Percentiles rank a stretch among this genome's conserved stretches.
These are phyloP conservation scores for Drosophila sordidula DNA, from an alignment of 2,888 invertebrate species.

Conservation along the genomic window DNA sequence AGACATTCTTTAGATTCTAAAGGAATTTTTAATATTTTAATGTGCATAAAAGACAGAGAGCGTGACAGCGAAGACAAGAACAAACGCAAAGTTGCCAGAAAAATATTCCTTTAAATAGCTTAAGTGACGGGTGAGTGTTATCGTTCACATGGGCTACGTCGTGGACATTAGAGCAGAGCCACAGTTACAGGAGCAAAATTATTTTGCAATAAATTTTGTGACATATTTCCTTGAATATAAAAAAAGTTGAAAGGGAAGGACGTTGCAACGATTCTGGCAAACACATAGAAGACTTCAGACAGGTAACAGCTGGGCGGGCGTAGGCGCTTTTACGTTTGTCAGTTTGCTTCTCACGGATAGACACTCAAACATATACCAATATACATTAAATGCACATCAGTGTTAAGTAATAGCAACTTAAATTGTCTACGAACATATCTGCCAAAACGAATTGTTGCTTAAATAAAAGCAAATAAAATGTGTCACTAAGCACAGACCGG, in stretches of 20 bases:
- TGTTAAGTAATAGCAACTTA: constrained; percentile 64
- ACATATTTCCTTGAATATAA: constrained; percentile 74
- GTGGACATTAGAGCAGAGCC: constrained; percentile 50
- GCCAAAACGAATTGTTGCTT: constrained; percentile 42
- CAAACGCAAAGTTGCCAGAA: constrained; percentile 33
- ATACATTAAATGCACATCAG: constrained; percentile 75
- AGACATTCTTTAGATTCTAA: constrained; percentile 57
- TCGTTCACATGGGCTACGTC: constrained; percentile 24
- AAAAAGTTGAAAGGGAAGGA: constrained; percentile 24
- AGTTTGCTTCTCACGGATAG: constrained; percentile 16
- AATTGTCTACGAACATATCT: constrained; percentile 66
- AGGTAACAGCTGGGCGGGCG: constrained; percentile 71
- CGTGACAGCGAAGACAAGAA: constrained; percentile 33
- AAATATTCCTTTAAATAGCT: constrained; percentile 50
- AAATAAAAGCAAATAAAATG: constrained; percentile 50
- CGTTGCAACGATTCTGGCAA: constrained; percentile 35
- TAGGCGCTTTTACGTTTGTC: constrained; percentile 29
- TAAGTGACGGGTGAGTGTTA: constrained; percentile 49
- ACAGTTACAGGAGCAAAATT: constrained; percentile 59
- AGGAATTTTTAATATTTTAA: constrained; percentile 82
- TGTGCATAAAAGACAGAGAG: constrained; percentile 49
- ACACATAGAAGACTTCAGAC: constrained; percentile 51
- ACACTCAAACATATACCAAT: constrained; percentile 30
- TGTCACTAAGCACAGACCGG: constrained; percentile 15
- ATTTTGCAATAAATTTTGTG: constrained; percentile 82